Percentiles rank a stretch among this genome's conserved stretches.
These are phyloP conservation scores for Alligator sinensis DNA, from an alignment of 2,113 vertebrate genomes.

Conservation along the genomic window DNA sequence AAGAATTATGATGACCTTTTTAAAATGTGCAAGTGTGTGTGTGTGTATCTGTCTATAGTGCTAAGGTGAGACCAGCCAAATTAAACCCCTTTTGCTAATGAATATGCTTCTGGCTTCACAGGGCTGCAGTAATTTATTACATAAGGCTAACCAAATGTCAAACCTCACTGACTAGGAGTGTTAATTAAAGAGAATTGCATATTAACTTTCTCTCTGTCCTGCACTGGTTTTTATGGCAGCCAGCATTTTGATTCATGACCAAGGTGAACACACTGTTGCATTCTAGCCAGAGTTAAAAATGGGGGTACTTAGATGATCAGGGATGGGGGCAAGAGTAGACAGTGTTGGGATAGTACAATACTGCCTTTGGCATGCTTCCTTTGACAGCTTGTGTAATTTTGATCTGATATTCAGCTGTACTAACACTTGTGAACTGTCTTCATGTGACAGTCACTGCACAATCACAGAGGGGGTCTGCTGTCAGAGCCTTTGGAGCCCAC, in stretches of 20 bases:
- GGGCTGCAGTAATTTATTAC: neutral
- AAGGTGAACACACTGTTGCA: neutral
- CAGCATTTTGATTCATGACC: neutral
- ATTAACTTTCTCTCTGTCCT: neutral
- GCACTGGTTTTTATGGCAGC: neutral
- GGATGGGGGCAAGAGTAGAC: neutral
- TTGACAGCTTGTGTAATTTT: neutral
- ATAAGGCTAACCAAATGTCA: neutral
- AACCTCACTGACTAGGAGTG: neutral
- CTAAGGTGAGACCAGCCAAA: neutral
- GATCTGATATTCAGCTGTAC: neutral
- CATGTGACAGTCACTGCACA: neutral
- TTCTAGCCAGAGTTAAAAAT: neutral
- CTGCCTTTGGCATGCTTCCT: neutral
- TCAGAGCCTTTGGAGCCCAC: neutral
- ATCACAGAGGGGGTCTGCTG: fast-evolving
- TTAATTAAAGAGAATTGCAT: neutral
- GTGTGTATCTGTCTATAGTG: neutral
- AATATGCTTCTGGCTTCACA: neutral
- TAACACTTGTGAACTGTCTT: neutral
- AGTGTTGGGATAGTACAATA: neutral
- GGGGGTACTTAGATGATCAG: too few species aligned
- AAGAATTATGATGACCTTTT: neutral
- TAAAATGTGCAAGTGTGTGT: neutral
- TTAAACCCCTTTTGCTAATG: neutral